Percentiles rank a stretch among this genome's conserved stretches.
Evolutionary conservation across 2,113 vertebrate genomes (phyloP).

Genomic region (Corynorhinus townsendii): DNA sequence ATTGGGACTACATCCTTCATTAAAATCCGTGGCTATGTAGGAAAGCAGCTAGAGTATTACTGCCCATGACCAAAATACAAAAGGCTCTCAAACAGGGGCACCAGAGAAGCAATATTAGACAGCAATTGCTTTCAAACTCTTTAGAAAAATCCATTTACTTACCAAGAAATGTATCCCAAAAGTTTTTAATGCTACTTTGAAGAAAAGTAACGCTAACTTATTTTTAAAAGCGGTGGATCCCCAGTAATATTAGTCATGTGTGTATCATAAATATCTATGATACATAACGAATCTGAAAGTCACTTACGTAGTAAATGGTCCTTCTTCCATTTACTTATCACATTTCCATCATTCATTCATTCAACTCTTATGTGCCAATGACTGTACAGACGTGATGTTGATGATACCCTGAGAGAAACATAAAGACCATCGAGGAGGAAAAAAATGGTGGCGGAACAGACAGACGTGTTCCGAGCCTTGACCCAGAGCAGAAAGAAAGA

Average conservation of each 20-base stretch:
- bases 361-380: neutral
- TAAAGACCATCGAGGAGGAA: neutral
- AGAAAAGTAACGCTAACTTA: neutral
- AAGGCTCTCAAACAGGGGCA: neutral
- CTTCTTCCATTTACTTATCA: neutral
- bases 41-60: neutral
- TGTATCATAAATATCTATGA: neutral
- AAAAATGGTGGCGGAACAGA: no score
- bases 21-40: neutral
- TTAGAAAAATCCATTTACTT: neutral
- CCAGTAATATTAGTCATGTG: neutral
- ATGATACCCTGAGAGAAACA: neutral
- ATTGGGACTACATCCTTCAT: neutral
- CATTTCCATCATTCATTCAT: neutral
- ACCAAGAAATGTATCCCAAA: neutral
- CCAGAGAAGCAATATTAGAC: neutral
- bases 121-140: neutral
- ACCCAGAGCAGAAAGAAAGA: no score
- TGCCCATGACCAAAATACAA: neutral
- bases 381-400: neutral
- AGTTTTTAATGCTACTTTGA: neutral
- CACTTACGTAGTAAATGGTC: neutral
- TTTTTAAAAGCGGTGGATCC: neutral
- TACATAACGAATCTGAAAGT: neutral
- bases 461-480: no score